Base-by-base conservation (phyloP, 2,113 vertebrate species). In the Axis porcinus region DNA sequence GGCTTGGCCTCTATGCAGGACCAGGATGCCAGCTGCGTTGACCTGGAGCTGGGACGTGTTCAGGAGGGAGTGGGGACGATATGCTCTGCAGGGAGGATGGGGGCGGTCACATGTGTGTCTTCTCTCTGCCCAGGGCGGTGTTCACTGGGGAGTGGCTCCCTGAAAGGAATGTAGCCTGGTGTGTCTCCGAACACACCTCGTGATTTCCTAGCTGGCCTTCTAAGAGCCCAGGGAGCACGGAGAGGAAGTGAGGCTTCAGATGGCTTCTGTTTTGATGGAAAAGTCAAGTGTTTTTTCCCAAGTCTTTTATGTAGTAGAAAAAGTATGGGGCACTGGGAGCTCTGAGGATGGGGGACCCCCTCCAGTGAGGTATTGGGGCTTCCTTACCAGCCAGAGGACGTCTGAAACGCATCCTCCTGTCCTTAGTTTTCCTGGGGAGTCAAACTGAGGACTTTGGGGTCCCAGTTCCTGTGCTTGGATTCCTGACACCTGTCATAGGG, bases 51-150 rank as follows among this genome's bases (percentile, higher is more conserved):
- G 67, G 55, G 30, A 15, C 0, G 0, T 60, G 70, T 33, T 55
- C 4, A 62, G 64, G 52, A 82, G 40, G 89, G 17, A 50, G 3
- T 2, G 1, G 36, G 6, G 14, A 27, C 82, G 40, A 6, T 12
- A 2, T 55, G 23, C 17, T 85, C 47, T 79, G 5, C 15, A 6
- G 60, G 43, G 50, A 27, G 7, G 60, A 7, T 36, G 7, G 45
- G n/a, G 50, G 23, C 3, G 14, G 15, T 54, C 33, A 9, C 4
- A 0, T 2, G 0, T 15, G 16, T 36, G 1, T 86, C 55, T 57
- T 58, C 0, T 50, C 7, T 70, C n/a, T 3, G 5, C 60, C 58
- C 7, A 4, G 27, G 33, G 74, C 6, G 21, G 30, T 19, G 36
- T 60, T 40, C 12, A 1, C 19, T 8, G 17, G 17, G 15, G 79